phyloP scores from a whole-genome alignment of 2,797 vertebrate species.

The Bovichtus diacanthus region DNA sequence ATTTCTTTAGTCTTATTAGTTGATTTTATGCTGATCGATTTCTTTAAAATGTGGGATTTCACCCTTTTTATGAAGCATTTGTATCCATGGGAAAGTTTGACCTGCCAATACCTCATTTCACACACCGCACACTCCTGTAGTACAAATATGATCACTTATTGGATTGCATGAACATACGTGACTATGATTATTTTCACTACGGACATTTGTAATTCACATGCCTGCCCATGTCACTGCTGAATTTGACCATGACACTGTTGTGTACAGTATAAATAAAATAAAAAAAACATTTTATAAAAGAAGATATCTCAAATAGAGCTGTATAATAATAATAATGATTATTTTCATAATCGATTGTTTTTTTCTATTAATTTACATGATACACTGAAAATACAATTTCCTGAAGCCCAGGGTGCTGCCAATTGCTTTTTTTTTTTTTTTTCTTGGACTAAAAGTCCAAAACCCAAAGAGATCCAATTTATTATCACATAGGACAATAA shows the following conservation, averaged over 20 bases:
- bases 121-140: neutral
- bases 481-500: too few species aligned
- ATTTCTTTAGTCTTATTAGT: too few species aligned
- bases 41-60: neutral
- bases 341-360: too few species aligned
- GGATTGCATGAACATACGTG: neutral
- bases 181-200: neutral
- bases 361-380: too few species aligned
- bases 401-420: too few species aligned
- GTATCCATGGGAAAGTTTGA: neutral
- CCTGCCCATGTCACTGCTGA: neutral
- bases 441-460: too few species aligned
- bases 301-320: neutral
- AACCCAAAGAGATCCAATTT: too few species aligned
- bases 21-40: too few species aligned
- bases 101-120: neutral
- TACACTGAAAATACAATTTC: too few species aligned
- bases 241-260: neutral
- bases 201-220: conserved; percentile 1
- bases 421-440: too few species aligned
- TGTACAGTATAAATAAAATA: neutral
- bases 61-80: neutral
- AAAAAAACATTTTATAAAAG: neutral
- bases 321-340: too few species aligned
- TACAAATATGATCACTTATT: neutral